Conservation (phyloP, 2,113 vertebrate genomes). For the Gambusia holbrooki region DNA sequence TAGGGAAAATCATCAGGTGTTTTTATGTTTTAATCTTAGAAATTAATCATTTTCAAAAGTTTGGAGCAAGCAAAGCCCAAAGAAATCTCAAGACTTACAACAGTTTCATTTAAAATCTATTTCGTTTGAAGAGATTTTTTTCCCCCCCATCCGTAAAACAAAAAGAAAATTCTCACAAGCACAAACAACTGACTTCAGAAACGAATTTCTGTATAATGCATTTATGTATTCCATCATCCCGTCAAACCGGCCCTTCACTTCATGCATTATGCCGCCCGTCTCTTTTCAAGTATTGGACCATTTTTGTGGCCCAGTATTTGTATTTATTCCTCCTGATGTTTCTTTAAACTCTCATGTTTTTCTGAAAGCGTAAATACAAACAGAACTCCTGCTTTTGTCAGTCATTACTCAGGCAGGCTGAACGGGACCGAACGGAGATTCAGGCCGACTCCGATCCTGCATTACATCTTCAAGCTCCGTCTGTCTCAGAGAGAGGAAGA, state of each 20-base stretch:
- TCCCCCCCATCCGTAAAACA: background rate
- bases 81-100: background rate
- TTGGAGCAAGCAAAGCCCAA: background rate
- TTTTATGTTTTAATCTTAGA: background rate
- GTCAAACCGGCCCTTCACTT: constrained; percentile 60
- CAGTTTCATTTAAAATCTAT: constrained; percentile 2
- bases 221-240: constrained; percentile 73
- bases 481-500: constrained; percentile 46
- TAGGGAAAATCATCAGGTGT: too few relatives aligned
- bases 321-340: constrained; percentile 13
- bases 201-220: constrained; percentile 66
- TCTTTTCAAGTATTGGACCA: constrained; percentile 43
- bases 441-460: constrained; percentile 26
- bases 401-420: constrained; percentile 34
- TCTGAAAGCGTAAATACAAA: constrained; percentile 63
- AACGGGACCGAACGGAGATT: constrained; percentile 45
- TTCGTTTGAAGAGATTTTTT: constrained; percentile 2
- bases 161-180: constrained; percentile 6
- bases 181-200: constrained; percentile 51
- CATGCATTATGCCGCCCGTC: constrained; percentile 59
- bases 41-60: background rate
- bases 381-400: constrained; percentile 60
- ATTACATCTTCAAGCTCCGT: constrained; percentile 55
- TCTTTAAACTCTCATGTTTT: constrained; percentile 57
- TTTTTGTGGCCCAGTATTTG: constrained; percentile 42